phyloP scores from a whole-genome alignment of 1,140 invertebrate species.

The Trachymyrmex cornetzi region DNA sequence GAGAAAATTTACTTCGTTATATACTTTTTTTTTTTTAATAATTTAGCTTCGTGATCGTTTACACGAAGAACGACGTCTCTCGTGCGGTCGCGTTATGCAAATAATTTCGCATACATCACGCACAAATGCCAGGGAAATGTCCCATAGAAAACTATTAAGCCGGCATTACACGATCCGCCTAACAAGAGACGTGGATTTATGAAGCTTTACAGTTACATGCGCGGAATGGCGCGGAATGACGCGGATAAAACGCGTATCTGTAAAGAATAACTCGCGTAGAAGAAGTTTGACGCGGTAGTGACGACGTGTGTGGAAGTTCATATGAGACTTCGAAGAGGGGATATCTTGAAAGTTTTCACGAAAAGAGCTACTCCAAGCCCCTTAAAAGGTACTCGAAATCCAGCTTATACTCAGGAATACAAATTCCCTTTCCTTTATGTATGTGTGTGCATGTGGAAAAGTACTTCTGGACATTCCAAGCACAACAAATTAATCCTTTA shows the following conservation, averaged over 20 bases:
- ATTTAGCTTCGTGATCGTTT: too few relatives aligned
- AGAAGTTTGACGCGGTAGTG: conserved; percentile 7
- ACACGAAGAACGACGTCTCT: not conserved
- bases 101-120: not conserved
- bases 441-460: not conserved
- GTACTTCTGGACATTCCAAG: not conserved
- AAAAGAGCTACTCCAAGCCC: not conserved
- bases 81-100: not conserved
- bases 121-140: not conserved
- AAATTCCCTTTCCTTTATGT: not conserved
- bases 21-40: too few relatives aligned
- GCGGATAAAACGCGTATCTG: not conserved
- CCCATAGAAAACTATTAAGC: conserved; percentile 2
- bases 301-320: conserved; percentile 2
- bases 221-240: not conserved
- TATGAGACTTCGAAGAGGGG: not conserved
- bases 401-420: conserved; percentile 3
- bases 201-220: not conserved
- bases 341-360: conserved; percentile 31
- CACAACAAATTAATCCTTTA: not conserved
- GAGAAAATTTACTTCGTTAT: not conserved
- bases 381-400: not conserved
- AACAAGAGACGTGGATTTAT: not conserved
- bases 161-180: not conserved
- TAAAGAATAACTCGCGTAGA: conserved; percentile 2